Conservation (phyloP, 2,113 vertebrate genomes). For the Rhynchopsitta pachyrhyncha region DNA sequence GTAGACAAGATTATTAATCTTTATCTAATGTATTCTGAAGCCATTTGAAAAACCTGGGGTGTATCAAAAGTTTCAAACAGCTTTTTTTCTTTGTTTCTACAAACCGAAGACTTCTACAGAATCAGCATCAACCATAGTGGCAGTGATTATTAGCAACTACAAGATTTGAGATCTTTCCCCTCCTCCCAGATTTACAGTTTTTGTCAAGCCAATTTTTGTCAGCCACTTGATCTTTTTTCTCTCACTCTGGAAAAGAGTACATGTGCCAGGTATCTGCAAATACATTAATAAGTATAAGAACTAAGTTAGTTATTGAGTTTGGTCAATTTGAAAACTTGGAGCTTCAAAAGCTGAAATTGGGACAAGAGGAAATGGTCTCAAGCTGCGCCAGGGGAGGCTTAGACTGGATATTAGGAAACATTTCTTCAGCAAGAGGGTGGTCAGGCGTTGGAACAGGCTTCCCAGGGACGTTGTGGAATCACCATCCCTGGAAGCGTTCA, state of each 20-base stretch:
- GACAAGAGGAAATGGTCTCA: not conserved
- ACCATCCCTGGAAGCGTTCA: not conserved
- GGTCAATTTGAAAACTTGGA: not conserved
- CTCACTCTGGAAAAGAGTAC: not conserved
- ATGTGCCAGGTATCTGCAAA: not conserved
- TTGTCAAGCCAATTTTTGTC: not conserved
- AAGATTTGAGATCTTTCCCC: not conserved
- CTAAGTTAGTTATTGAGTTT: not conserved
- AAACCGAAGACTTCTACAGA: not conserved
- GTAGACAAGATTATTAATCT: not conserved
- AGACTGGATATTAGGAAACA: not conserved
- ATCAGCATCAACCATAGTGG: not conserved
- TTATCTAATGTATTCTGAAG: not conserved
- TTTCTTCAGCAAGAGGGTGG: not conserved
- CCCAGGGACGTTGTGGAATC: not conserved
- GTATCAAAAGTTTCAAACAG: not conserved
- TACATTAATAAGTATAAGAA: not conserved
- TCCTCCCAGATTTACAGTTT: not conserved
- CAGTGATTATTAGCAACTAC: not conserved
- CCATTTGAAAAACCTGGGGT: not conserved
- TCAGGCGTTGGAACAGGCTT: not conserved
- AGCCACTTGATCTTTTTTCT: not conserved
- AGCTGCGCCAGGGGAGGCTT: not conserved
- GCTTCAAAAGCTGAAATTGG: not conserved
- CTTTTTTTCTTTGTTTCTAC: not conserved